Percentiles rank a stretch among this genome's conserved stretches.
These are phyloP conservation scores for Thecocarcelia acutangulata DNA, from an alignment of 2,888 invertebrate species.

Conservation along the genomic window DNA sequence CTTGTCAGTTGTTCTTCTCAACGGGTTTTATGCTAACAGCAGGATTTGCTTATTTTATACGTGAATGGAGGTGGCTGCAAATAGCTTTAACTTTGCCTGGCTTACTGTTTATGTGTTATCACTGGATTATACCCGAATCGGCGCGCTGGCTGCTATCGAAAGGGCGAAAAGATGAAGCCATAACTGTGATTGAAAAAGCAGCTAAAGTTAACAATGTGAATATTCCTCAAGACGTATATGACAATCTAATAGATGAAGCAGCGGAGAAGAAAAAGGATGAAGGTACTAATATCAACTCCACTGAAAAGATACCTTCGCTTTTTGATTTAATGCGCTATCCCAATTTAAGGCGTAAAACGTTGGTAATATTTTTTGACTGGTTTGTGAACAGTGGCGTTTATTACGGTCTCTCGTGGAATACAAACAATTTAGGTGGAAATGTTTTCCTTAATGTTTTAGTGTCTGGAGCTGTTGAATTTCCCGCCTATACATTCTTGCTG, in stretches of 20 bases:
- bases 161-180: conserved; percentile 85
- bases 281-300: conserved; percentile 63
- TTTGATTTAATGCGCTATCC: conserved; percentile 85
- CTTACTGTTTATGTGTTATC: conserved; percentile 85
- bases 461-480: conserved; percentile 88
- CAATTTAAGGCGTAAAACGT: conserved; percentile 85
- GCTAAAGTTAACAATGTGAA: conserved; percentile 86
- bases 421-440: conserved; percentile 88
- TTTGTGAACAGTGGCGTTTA: conserved; percentile 90
- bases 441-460: conserved; percentile 88
- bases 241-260: conserved; percentile 83
- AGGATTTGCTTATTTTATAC: conserved; percentile 86
- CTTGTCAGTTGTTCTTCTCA: conserved; percentile 89
- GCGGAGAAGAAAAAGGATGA: conserved; percentile 76
- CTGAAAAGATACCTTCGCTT: conserved; percentile 81
- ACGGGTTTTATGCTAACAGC: conserved; percentile 87
- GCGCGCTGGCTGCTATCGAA: conserved; percentile 87
- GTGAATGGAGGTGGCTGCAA: conserved; percentile 87
- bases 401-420: conserved; percentile 90
- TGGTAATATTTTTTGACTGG: conserved; percentile 89
- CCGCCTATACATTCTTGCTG: conserved; percentile 86
- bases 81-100: conserved; percentile 87
- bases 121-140: conserved; percentile 90
- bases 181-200: conserved; percentile 84
- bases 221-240: conserved; percentile 83